Conservation (phyloP, 1,140 invertebrate species). For the Sinella curviseta region DNA sequence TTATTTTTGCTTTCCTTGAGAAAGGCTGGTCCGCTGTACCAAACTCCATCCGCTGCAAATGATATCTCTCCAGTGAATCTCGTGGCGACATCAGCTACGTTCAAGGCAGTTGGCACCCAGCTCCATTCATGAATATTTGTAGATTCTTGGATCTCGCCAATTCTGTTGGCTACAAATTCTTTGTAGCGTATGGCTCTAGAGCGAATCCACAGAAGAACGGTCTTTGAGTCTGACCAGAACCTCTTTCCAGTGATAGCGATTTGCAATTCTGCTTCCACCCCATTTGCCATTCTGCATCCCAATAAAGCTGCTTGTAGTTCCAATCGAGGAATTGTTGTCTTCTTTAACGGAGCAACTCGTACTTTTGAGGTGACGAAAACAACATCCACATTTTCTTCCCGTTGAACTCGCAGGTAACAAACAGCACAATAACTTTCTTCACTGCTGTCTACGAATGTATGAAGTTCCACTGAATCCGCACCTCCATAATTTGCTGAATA, state of each 20-base stretch:
- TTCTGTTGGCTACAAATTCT: conserved; percentile 42
- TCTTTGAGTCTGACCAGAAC: conserved; percentile 42
- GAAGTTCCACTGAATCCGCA: conserved; percentile 39
- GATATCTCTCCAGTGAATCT: background rate
- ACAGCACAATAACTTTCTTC: conserved; percentile 50
- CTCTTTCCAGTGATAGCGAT: background rate
- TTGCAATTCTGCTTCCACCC: conserved; percentile 12
- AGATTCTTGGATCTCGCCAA: conserved; percentile 46
- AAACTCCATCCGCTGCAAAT: background rate
- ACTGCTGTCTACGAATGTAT: conserved; percentile 52
- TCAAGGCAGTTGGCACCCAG: conserved; percentile 41
- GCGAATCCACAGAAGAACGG: background rate
- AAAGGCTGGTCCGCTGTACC: conserved; percentile 39
- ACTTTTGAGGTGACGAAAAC: conserved; percentile 49
- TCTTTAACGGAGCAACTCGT: conserved; percentile 50
- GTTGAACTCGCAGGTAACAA: conserved; percentile 46
- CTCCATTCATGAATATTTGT: conserved; percentile 38
- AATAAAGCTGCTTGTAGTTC: conserved; percentile 52
- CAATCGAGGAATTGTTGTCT: conserved; percentile 50
- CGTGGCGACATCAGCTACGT: conserved; percentile 42
- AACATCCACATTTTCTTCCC: background rate
- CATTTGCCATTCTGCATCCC: conserved; percentile 34
- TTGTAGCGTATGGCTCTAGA: conserved; percentile 23
- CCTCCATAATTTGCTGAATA: background rate
- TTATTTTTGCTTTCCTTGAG: background rate